phyloP scores from a whole-genome alignment of 2,797 vertebrate species.

The Pangasius mekongensis region DNA sequence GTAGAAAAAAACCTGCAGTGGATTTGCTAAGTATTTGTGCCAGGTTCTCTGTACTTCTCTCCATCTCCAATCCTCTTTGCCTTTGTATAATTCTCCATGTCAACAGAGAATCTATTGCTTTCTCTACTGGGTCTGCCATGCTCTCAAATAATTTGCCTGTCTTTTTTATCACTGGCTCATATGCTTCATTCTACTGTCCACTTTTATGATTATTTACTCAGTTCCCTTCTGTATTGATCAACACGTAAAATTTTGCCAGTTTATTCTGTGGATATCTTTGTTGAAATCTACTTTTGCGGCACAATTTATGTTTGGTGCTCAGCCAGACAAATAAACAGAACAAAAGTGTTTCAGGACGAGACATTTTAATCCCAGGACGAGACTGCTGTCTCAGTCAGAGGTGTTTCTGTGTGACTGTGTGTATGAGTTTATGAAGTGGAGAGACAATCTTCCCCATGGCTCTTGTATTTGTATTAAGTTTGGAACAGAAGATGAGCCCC shows the following conservation, averaged over 20 bases:
- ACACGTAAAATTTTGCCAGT: background rate
- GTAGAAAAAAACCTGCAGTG: background rate
- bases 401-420: background rate
- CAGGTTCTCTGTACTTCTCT: conserved; percentile 4
- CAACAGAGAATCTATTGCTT: background rate
- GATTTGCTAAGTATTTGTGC: background rate
- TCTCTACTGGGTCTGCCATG: background rate
- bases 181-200: background rate
- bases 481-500: conserved; percentile 22
- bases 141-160: background rate
- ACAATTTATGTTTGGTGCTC: background rate
- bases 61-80: conserved; percentile 9
- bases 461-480: conserved; percentile 19
- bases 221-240: background rate
- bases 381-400: conserved; percentile 11
- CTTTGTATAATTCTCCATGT: background rate
- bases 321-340: background rate
- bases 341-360: background rate
- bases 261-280: background rate
- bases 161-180: background rate
- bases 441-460: conserved; percentile 13
- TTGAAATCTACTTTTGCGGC: background rate
- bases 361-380: conserved; percentile 14
- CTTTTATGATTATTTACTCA: background rate
- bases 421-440: background rate